Evolutionary conservation across 2,797 vertebrate genomes (phyloP), one percentile per base, ranked within the genome.

Genomic region (Acanthiza pusilla): DNA sequence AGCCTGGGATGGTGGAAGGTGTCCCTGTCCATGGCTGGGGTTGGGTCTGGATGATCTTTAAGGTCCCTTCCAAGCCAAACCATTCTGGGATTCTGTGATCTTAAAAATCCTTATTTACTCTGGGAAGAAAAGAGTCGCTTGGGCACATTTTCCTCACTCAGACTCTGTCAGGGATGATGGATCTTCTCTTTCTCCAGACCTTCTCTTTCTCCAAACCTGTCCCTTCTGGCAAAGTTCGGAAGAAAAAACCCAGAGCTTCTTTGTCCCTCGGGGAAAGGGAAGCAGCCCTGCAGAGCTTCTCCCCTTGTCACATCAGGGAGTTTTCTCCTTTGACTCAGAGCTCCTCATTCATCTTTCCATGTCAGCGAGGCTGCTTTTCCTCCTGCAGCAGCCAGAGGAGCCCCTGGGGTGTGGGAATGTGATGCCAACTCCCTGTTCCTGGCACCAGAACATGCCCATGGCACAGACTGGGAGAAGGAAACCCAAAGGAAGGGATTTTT

Each of bases 1-100:
- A 50, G 0, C 5, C 26, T 50, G 58, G 58, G 36, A 13, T 1
- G 4, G 23, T 29, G 16, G 45, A 2, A 65, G 15, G 4, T 50
- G 30, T 48, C 57, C 26, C 50, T 60, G 22, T 10, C 11, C 29
- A 3, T 16, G 53, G 45, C 20, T 21, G 11, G 21, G 21, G 11
- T 2, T 17, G 62, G 42, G 18, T 17, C 5, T 9, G 17, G 45
- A 38, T 29, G 43, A n/a, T 3, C 3, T 17, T 66, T 29, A 20
- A 14, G 32, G 18, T 38, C 16, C 13, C 11, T 58, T 43, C 60
- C 60, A 50, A 16, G 7, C 10, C 43, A 58, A 38, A 29, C 27
- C 45, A 15, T 6, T 26, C 67, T 30, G 38, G 25, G 4, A 18
- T 40, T 10, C 6, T 9, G 10, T 7, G 67, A 8, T 45, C 58